These are phyloP conservation scores for Indicator maculatus DNA, from an alignment of 2,113 vertebrate genomes.

Conservation along the genomic window DNA sequence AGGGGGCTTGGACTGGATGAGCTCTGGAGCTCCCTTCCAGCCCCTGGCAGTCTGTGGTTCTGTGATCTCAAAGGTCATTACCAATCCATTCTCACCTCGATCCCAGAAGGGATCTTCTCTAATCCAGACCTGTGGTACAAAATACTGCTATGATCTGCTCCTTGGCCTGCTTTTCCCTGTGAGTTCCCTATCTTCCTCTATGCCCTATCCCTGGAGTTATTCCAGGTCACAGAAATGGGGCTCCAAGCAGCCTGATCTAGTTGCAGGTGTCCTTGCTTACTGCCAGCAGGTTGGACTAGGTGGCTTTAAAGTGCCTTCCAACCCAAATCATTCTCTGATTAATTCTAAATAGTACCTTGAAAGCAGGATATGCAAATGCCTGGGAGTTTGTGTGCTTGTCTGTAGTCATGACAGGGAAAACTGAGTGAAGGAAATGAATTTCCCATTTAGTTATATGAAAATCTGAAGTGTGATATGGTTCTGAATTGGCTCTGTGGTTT, in stretches of 20 bases:
- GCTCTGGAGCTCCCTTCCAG: too few species aligned
- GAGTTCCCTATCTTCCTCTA: background rate
- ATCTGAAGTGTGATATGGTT: too few species aligned
- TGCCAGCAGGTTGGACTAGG: background rate
- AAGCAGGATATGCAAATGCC: too few species aligned
- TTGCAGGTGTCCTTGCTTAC: background rate
- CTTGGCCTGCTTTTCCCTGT: rapidly evolving
- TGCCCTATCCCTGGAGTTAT: background rate
- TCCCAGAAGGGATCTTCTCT: background rate
- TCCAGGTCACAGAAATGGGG: background rate
- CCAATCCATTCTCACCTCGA: rapidly evolving
- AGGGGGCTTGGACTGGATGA: too few species aligned
- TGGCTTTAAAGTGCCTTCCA: background rate
- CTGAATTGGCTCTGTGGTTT: too few species aligned
- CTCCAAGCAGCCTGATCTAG: background rate
- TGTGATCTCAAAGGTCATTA: background rate
- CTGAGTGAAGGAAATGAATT: too few species aligned
- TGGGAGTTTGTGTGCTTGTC: too few species aligned
- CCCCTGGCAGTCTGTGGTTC: too few species aligned
- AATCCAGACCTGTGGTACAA: background rate
- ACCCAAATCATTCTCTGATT: background rate
- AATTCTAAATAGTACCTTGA: too few species aligned
- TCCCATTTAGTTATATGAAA: too few species aligned
- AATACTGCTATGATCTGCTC: background rate
- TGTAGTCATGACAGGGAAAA: too few species aligned